phyloP scores from a whole-genome alignment of 2,113 vertebrate genomes.

The Spea bombifrons region DNA sequence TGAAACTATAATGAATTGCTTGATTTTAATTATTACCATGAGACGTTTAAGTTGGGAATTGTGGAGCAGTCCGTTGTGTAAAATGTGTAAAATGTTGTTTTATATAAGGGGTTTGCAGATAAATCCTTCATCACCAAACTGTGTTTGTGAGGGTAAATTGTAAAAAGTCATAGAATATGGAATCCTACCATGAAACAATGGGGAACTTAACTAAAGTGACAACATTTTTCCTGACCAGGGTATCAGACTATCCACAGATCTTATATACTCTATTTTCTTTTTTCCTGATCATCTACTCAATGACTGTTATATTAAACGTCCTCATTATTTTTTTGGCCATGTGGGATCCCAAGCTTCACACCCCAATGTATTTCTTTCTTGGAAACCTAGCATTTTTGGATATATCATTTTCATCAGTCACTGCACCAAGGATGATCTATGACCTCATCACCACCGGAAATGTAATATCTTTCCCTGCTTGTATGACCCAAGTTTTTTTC shows the following conservation, averaged over 20 bases:
- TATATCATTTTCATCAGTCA: constrained; percentile 51
- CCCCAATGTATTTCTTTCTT: constrained; percentile 53
- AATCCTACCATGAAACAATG: background rate
- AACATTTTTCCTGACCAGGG: constrained; percentile 5
- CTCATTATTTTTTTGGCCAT: constrained; percentile 49
- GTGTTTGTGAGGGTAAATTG: background rate
- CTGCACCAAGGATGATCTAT: constrained; percentile 51
- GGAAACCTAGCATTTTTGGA: constrained; percentile 53
- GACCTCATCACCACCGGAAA: constrained; percentile 35
- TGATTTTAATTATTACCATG: background rate
- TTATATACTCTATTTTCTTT: constrained; percentile 39
- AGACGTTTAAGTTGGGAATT: background rate
- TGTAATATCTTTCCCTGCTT: constrained; percentile 48
- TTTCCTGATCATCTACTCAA: constrained; percentile 46
- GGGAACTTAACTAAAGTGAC: constrained; percentile 1
- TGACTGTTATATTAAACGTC: constrained; percentile 49
- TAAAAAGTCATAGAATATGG: background rate
- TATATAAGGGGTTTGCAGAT: background rate
- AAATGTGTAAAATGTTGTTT: background rate
- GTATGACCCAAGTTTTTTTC: constrained; percentile 52
- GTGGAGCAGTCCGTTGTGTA: background rate
- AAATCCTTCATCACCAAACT: background rate
- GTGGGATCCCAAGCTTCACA: constrained; percentile 44
- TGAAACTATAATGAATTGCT: background rate
- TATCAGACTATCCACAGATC: background rate